These are phyloP conservation scores for Epinephelus fuscoguttatus DNA, from an alignment of 2,113 vertebrate genomes.

Conservation along the genomic window DNA sequence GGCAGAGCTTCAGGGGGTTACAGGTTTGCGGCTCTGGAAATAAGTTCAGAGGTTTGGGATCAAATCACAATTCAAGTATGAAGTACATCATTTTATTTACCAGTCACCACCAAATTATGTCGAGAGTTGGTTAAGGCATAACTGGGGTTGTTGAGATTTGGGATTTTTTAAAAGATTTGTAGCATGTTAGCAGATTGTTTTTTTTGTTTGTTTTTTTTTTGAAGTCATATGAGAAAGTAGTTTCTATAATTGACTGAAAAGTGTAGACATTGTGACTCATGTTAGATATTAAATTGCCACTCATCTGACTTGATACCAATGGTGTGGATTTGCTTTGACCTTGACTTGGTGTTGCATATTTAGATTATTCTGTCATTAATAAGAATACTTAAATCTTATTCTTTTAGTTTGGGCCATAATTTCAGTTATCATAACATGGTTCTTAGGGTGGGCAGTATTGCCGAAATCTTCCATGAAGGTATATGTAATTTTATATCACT, in stretches of 20 bases:
- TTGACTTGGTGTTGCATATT: neutral
- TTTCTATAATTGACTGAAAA: too few relatives aligned
- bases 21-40: neutral
- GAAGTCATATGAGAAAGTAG: too few relatives aligned
- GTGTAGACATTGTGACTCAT: neutral
- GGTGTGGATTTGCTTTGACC: neutral
- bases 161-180: too few relatives aligned
- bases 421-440: neutral
- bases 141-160: neutral
- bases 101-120: neutral
- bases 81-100: neutral
- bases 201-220: too few relatives aligned
- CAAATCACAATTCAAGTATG: neutral
- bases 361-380: neutral
- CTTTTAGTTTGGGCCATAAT: neutral
- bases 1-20: neutral
- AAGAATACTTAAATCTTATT: neutral
- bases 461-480: too few relatives aligned
- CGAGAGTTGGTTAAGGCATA: neutral
- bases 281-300: neutral
- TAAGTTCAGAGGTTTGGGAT: conserved; percentile 9
- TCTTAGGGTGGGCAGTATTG: too few relatives aligned
- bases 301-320: neutral
- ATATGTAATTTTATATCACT: too few relatives aligned
- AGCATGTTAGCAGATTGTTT: too few relatives aligned